These are phyloP conservation scores for Phyllotis vaccarum DNA, from an alignment of 2,797 vertebrate species.

Conservation along the genomic window DNA sequence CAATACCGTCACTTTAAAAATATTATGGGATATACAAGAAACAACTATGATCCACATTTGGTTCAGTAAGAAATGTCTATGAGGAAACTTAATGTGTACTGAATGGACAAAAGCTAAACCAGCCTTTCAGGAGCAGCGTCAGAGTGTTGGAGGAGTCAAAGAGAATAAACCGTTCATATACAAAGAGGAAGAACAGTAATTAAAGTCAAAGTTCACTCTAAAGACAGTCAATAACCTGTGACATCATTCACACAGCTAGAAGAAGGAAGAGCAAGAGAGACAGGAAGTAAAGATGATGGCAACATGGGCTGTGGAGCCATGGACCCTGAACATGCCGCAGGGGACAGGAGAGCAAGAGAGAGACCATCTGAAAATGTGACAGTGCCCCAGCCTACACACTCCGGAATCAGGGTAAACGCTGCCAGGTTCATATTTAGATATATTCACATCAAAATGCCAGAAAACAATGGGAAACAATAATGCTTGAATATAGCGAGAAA, in stretches of 20 bases:
- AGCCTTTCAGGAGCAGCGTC: not conserved
- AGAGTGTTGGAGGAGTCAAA: not conserved
- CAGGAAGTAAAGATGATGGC: not conserved
- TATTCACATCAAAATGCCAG: not conserved
- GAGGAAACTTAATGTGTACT: not conserved
- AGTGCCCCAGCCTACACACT: not conserved
- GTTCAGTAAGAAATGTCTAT: not conserved
- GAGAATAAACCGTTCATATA: no score
- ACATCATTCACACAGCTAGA: not conserved
- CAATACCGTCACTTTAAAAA: no score
- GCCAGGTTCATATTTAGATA: not conserved
- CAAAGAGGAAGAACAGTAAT: not conserved
- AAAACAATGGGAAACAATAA: conserved; percentile 7
- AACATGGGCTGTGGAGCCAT: not conserved
- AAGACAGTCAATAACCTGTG: no score
- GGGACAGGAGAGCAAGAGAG: not conserved
- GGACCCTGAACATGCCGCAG: not conserved
- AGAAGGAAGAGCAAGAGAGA: not conserved
- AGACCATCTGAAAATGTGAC: not conserved
- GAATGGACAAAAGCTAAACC: not conserved
- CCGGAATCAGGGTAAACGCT: not conserved
- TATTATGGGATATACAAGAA: no score
- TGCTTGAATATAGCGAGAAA: conserved; percentile 26
- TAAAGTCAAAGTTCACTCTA: not conserved
- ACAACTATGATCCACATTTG: no score